Conservation (phyloP, 2,888 invertebrate genomes). For the Thera britannica region DNA sequence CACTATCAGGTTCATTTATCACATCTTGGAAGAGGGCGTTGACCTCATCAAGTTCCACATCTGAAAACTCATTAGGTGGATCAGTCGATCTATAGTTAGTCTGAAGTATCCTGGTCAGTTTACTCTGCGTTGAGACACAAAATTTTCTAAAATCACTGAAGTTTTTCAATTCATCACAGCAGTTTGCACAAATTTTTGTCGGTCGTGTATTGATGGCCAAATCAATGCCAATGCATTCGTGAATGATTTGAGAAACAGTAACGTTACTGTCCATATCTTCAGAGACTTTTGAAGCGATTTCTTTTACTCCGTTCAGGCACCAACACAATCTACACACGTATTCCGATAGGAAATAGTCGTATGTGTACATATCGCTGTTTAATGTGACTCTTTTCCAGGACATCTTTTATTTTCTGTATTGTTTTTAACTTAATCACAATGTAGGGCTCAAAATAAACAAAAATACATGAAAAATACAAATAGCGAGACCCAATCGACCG, state of each 20-base stretch:
- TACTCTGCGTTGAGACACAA: conserved; percentile 60
- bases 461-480: neutral
- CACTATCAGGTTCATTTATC: neutral
- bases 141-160: conserved; percentile 65
- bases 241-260: conserved; percentile 56
- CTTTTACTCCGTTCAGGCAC: conserved; percentile 55
- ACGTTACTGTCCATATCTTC: conserved; percentile 38
- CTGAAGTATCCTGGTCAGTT: conserved; percentile 52
- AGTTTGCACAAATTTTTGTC: conserved; percentile 62
- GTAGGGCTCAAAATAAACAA: neutral
- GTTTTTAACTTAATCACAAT: neutral
- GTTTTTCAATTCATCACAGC: conserved; percentile 58
- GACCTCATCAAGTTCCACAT: conserved; percentile 1
- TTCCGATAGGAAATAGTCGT: conserved; percentile 65
- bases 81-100: neutral
- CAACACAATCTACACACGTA: conserved; percentile 73
- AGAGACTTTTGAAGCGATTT: conserved; percentile 44
- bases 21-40: conserved; percentile 6
- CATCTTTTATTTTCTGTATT: conserved; percentile 35
- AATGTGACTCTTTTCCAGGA: conserved; percentile 43
- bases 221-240: conserved; percentile 64
- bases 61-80: neutral
- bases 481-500: no score
- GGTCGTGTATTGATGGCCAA: conserved; percentile 49
- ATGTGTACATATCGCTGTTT: conserved; percentile 54